These are phyloP conservation scores for Ceramica pisi DNA, from an alignment of 2,888 invertebrate genomes.

Conservation along the genomic window DNA sequence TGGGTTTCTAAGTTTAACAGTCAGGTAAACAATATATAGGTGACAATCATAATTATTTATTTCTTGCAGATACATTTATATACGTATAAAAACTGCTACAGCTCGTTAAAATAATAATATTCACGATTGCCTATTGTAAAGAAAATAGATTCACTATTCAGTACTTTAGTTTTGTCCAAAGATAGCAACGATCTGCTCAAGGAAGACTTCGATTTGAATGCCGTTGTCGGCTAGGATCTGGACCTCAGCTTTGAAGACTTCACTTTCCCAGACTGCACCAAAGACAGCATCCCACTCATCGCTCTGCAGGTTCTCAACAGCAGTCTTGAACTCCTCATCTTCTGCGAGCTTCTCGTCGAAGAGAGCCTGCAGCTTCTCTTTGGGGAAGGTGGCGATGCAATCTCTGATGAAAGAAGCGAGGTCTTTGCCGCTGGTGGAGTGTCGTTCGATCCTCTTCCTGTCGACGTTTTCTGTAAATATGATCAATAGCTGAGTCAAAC, in stretches of 20 bases:
- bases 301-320: conserved; percentile 79
- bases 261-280: conserved; percentile 76
- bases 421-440: conserved; percentile 72
- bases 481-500: background rate
- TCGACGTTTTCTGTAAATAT: conserved; percentile 54
- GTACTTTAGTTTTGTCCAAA: conserved; percentile 76
- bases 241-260: conserved; percentile 77
- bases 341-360: conserved; percentile 80
- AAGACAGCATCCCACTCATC: conserved; percentile 78
- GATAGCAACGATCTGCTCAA: conserved; percentile 75
- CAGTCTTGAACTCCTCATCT: conserved; percentile 77
- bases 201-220: conserved; percentile 70
- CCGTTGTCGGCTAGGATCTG: conserved; percentile 75
- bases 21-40: conserved; percentile 10
- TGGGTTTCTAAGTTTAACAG: no score
- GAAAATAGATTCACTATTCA: conserved; percentile 16
- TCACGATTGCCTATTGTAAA: background rate
- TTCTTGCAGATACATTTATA: conserved; percentile 9
- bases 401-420: conserved; percentile 77
- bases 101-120: background rate
- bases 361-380: conserved; percentile 77
- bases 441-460: conserved; percentile 59
- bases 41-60: conserved; percentile 28
- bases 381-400: conserved; percentile 74
- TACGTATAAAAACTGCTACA: conserved; percentile 4